phyloP scores from a whole-genome alignment of 2,797 vertebrate species.

The Ptychobarbus kaznakovi region DNA sequence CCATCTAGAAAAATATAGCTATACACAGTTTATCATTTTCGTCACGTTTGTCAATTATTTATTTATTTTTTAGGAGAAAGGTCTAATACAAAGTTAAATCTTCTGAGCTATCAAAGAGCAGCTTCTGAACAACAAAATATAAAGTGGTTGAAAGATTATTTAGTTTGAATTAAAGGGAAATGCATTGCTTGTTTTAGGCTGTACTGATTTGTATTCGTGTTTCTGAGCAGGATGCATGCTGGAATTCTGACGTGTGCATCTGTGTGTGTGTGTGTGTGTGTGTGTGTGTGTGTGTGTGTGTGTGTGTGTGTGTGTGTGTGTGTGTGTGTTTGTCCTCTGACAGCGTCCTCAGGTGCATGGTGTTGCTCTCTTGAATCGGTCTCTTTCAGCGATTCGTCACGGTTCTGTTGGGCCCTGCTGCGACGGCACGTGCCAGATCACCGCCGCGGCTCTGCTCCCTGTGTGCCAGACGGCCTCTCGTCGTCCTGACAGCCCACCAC shows the following conservation, averaged over 20 bases:
- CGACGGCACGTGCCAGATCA: constrained; percentile 87
- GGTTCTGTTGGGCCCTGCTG: constrained; percentile 82
- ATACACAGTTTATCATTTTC: too few species aligned
- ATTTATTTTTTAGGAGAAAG: not conserved
- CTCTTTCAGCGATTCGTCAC: constrained; percentile 91
- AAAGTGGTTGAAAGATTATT: not conserved
- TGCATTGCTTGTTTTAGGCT: not conserved
- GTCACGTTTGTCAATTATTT: not conserved
- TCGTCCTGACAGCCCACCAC: constrained; percentile 80
- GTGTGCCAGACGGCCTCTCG: constrained; percentile 85
- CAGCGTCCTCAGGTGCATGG: constrained; percentile 86
- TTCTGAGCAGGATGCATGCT: constrained; percentile 10
- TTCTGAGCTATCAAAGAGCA: not conserved
- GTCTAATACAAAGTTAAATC: not conserved
- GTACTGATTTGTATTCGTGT: not conserved
- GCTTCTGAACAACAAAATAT: not conserved
- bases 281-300: constrained; percentile 16
- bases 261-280: too few species aligned
- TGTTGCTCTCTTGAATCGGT: constrained; percentile 74
- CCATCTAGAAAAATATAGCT: not conserved
- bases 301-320: constrained; percentile 5
- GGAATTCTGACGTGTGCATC: constrained; percentile 49
- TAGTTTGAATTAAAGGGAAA: not conserved
- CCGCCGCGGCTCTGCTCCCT: constrained; percentile 72
- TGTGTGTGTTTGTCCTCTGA: constrained; percentile 1